These are phyloP conservation scores for Caerostris extrusa DNA, from an alignment of 1,140 invertebrate genomes.

Conservation along the genomic window DNA sequence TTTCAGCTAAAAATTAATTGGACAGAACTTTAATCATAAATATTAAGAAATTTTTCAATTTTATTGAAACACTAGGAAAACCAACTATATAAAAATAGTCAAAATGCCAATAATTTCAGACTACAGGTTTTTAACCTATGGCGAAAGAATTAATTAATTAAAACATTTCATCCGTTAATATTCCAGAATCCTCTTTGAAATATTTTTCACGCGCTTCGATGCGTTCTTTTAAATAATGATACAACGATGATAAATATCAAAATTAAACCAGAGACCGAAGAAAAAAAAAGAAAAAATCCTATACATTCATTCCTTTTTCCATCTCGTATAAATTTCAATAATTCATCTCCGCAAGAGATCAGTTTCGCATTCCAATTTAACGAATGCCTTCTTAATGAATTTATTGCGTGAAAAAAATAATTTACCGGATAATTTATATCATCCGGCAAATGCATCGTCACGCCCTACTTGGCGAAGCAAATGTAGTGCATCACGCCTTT, in stretches of 20 bases:
- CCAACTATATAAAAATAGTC: too few relatives aligned
- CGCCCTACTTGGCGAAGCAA: background rate
- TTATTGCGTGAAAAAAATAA: constrained; percentile 6
- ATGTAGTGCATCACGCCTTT: background rate
- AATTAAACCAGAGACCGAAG: background rate
- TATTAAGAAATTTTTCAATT: too few relatives aligned
- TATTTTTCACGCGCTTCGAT: background rate
- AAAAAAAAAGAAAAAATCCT: too few relatives aligned
- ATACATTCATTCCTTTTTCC: background rate
- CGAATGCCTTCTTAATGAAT: background rate
- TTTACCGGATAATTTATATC: background rate
- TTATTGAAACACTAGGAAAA: too few relatives aligned
- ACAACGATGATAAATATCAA: background rate
- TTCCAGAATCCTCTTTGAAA: background rate
- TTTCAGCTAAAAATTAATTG: too few relatives aligned
- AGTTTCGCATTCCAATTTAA: background rate
- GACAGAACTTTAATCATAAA: too few relatives aligned
- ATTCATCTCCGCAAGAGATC: background rate
- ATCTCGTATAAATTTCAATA: background rate
- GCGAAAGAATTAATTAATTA: background rate
- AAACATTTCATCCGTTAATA: background rate
- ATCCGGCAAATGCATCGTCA: background rate
- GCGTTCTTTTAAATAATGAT: background rate
- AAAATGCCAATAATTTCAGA: too few relatives aligned
- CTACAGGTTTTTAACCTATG: background rate